Evolutionary conservation across 2,888 invertebrate genomes (phyloP).

Genomic region (Argyresthia goedartella): DNA sequence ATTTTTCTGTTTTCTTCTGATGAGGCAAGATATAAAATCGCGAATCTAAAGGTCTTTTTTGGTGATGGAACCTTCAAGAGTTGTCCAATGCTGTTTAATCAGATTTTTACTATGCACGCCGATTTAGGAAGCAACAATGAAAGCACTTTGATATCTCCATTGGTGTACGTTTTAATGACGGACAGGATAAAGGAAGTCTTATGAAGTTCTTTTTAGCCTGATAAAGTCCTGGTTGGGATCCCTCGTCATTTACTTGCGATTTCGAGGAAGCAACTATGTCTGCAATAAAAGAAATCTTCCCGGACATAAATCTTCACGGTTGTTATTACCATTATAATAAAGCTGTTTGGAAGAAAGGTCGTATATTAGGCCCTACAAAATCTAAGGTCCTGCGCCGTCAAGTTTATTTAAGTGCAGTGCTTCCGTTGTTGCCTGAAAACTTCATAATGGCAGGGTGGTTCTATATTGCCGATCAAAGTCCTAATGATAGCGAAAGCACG

Average conservation of each 20-base stretch:
- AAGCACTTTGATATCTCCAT: no score
- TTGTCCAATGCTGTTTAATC: constrained; percentile 7
- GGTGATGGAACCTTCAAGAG: constrained; percentile 10
- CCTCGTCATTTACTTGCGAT: no score
- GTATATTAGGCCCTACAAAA: constrained; percentile 5
- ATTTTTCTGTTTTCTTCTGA: constrained; percentile 7
- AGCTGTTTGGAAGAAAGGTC: no score
- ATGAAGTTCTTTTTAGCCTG: no score
- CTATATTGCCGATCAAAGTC: constrained; percentile 8
- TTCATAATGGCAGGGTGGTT: constrained; percentile 9
- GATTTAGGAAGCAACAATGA: constrained; percentile 10
- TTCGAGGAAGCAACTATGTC: constrained; percentile 7
- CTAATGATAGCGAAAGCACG: constrained; percentile 6
- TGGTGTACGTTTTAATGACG: constrained; percentile 10
- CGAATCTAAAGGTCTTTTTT: constrained; percentile 7
- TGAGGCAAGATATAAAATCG: no score
- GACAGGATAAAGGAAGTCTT: constrained; percentile 4
- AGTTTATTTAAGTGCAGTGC: constrained; percentile 4
- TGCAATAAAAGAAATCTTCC: constrained; percentile 5
- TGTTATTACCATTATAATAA: constrained; percentile 7
- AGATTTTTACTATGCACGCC: constrained; percentile 10
- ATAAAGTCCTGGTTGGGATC: no score
- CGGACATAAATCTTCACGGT: constrained; percentile 3
- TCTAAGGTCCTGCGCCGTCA: neutral
- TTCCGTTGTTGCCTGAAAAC: constrained; percentile 8